phyloP scores from a whole-genome alignment of 2,113 vertebrate species.

The Bubo bubo region DNA sequence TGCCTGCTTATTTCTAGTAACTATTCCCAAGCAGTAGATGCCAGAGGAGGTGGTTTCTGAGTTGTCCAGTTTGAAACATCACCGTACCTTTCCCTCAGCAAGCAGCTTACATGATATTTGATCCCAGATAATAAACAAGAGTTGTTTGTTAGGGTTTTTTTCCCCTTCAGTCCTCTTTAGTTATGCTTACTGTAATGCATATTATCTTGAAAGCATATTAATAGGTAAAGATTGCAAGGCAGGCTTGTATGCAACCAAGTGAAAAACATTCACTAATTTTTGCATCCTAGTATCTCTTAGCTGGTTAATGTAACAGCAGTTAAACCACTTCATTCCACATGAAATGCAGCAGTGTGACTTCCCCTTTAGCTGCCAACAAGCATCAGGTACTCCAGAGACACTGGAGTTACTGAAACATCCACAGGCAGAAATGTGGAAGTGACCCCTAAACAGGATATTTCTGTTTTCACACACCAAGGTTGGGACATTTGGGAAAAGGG shows the following conservation, averaged over 20 bases:
- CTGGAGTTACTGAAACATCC: background rate
- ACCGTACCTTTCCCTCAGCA: background rate
- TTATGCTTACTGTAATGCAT: background rate
- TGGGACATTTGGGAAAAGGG: background rate
- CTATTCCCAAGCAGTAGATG: background rate
- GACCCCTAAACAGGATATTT: background rate
- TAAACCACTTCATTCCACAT: background rate
- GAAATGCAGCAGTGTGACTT: background rate
- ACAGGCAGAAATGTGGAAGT: background rate
- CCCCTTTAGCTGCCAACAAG: background rate
- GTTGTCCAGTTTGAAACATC: background rate
- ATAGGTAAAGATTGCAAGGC: background rate
- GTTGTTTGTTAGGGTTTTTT: background rate
- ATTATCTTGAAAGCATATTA: background rate
- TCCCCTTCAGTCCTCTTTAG: background rate
- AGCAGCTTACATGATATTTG: background rate
- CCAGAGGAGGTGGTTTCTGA: background rate
- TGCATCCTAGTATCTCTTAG: background rate
- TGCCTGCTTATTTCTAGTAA: background rate
- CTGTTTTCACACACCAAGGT: background rate
- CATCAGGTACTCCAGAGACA: background rate
- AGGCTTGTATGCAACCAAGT: background rate
- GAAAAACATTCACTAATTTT: conserved; percentile 1
- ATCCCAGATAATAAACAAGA: background rate
- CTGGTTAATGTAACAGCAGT: background rate